Base-by-base conservation (phyloP, 2,113 vertebrate species). In the Emydura subglobosa region DNA sequence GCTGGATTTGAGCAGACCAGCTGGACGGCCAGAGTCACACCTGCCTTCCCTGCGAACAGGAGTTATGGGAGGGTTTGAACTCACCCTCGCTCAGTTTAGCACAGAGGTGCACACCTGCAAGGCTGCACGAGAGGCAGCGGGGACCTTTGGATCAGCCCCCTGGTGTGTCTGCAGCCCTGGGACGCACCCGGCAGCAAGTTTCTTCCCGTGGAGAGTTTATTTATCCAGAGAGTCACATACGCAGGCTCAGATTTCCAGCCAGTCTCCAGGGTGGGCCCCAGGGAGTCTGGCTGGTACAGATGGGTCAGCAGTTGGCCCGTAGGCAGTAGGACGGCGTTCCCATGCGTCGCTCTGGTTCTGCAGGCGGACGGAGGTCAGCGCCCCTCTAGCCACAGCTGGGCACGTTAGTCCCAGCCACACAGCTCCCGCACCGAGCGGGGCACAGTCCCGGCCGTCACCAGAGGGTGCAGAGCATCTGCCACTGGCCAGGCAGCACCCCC, bases 111-210 rank as follows among this genome's bases (percentile, higher is more conserved):
- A 27, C 25, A 31, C 13, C 59, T 6, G 12, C 59, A 61, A 39
- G 39, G 39, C 39, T 39, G 39, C 39, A 39, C 39, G 39, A 47
- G 47, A 61, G 16, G 17, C 17, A n/a, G 61, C 34, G 9, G 59
- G 29, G 31, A 61, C 29, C 59, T 16, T 31, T 2, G 6, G 29
- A 29, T 61, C 29, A 31, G 59, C 59, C 59, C 59, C 16, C 9
- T 10, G 6, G 29, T 6, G 29, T 16, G 29, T 25, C 22, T 61
- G 13, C 29, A 1, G 3, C 29, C 1, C 59, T 11, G 10, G 29
- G 57, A 61, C 3, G 25, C 57, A 59, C 5, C 10, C 57, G 5
- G 57, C 5, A 13, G 29, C 57, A 61, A 3, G 57, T 31, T 12
- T 61, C 27, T 29, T 7, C 7, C 16, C 16, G 34, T 16, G 61